Evolutionary conservation across 2,113 vertebrate genomes (phyloP), one percentile per base, ranked within the genome.

Genomic region (Psammodynastes pulverulentus): DNA sequence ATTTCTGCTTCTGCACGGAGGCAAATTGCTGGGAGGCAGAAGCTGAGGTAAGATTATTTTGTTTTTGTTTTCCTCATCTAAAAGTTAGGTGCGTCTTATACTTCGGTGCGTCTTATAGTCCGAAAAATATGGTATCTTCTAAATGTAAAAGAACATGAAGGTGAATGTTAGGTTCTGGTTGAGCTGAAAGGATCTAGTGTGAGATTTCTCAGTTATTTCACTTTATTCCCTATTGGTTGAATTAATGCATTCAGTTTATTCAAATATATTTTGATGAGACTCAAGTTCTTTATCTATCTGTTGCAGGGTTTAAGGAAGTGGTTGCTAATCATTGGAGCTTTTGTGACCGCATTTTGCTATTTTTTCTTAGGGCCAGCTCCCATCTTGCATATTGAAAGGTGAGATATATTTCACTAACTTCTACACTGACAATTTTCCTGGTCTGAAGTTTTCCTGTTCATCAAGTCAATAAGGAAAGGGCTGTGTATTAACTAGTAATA

Each of bases 301-400:
- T 94, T 79, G 13, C 93, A 98, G 98, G 87, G 94, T 86, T 48
- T 97, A 1, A 98, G 99, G 95, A 98, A 97, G 13, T 98, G 98
- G 97, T 92, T 99, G 91, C 95, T 99, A 95, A 96, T 99, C 17
- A 43, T 91, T 19, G 99, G 99, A 91, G 96, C 97, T 34, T 23
- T 98, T 15, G 51, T 98, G 85, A 97, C 98, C 79, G 98, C 97
- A 0, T 0, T 95, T 0, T 98, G 98, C 54, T 98, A 98, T 96
- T 97, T 98, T 90, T 90, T 99, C 0, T 96, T 99, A 15, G 99
- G 99, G 90, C 99, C 99, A 24, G 95, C 96, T 46, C 98, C 99
- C 9, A 46, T 99, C 91, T 96, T 99, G 86, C 96, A 98, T 93
- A 97, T 99, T 91, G 95, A 97, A 85, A 98, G 98, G 99, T 99